Evolutionary conservation across 2,113 vertebrate genomes (phyloP).

Genomic region (Labrus mixtus): DNA sequence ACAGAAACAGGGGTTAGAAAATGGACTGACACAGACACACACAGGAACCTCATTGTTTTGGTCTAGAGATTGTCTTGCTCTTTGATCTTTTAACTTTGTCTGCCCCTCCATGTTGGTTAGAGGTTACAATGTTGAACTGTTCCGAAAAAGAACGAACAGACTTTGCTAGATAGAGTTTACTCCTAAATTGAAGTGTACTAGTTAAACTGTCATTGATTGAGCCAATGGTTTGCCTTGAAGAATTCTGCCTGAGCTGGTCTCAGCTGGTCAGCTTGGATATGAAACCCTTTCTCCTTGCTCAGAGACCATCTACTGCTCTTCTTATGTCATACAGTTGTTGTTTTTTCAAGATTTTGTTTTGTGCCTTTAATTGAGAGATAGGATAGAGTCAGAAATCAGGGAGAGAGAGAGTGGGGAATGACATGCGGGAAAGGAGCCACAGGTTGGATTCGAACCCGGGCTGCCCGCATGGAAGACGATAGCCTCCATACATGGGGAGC

Average conservation of each 20-base stretch:
- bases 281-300: constrained; percentile 9
- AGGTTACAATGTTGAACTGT: not conserved
- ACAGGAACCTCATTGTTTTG: constrained; percentile 29
- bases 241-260: too few species aligned
- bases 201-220: not conserved
- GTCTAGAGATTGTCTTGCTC: constrained; percentile 32
- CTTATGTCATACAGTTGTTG: not conserved
- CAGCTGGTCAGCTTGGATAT: constrained; percentile 28
- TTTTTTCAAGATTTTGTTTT: too few species aligned
- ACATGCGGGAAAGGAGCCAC: too few species aligned
- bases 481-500: too few species aligned
- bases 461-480: too few species aligned
- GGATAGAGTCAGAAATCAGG: too few species aligned
- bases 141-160: not conserved
- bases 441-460: too few species aligned
- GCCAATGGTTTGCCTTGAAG: too few species aligned
- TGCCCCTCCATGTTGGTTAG: not conserved
- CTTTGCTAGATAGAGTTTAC: not conserved
- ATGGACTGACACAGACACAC: not conserved
- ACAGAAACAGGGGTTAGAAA: constrained; percentile 28
- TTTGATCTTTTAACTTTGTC: constrained; percentile 19
- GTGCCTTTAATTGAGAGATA: too few species aligned
- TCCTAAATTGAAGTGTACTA: not conserved
- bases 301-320: not conserved
- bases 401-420: too few species aligned